Conservation (phyloP, 2,113 vertebrate genomes). For the human (Homo sapiens) region GRCh38 chr9:110620001-110620500, state of each 20-base stretch:
- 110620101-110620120: not conserved
- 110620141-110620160: not conserved
- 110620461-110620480: not conserved
- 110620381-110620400: not conserved
- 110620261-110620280: not conserved
- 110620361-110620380: not conserved
- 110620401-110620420: constrained; percentile 23
- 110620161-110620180: not conserved
- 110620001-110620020: not conserved
- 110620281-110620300: not conserved
- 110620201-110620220: not conserved
- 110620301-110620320: not conserved
- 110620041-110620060: not conserved
- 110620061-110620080: not conserved
- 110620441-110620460: not conserved
- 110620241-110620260: not conserved
- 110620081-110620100: not conserved
- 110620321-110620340: not conserved
- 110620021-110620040: not conserved
- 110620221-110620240: not conserved
- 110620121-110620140: not conserved
- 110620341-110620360: not conserved
- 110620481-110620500: not conserved
- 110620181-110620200: not conserved
- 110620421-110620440: not conserved